A percentile compares a stretch with the other conserved stretches of the same genome.
phyloP scores from a whole-genome alignment of 2,113 vertebrate genomes.

The Vulpes lagopus region DNA sequence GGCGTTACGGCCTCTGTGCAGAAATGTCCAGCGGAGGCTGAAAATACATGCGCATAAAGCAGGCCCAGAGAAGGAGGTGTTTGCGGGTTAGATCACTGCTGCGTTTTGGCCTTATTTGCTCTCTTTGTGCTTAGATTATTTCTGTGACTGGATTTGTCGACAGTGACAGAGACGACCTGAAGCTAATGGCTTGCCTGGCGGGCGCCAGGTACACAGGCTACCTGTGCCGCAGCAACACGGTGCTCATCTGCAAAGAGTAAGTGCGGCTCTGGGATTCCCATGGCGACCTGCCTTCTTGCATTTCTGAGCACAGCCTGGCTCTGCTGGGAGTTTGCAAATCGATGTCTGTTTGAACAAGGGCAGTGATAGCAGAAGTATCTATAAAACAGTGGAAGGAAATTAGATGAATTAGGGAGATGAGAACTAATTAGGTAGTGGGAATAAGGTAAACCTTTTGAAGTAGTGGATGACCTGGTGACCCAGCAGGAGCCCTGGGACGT shows the following conservation, averaged over 20 bases:
- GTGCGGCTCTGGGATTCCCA: slow-evolving; percentile 47
- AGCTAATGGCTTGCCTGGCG: slow-evolving; percentile 96
- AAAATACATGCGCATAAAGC: fast-evolving
- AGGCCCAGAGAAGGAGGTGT: too few relatives aligned
- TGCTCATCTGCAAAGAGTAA: slow-evolving; percentile 99
- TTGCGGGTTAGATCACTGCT: fast-evolving
- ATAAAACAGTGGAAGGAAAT: too few relatives aligned
- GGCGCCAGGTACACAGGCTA: slow-evolving; percentile 98
- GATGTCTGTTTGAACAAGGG: not conserved
- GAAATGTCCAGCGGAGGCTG: not conserved
- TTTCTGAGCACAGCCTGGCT: too few relatives aligned
- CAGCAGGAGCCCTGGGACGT: fast-evolving
- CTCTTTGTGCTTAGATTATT: slow-evolving; percentile 90
- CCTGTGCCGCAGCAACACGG: slow-evolving; percentile 96
- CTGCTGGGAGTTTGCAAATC: too few relatives aligned
- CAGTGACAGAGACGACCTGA: slow-evolving; percentile 96
- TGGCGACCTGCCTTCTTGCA: too few relatives aligned
- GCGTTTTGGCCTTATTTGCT: fast-evolving
- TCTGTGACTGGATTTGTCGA: slow-evolving; percentile 98
- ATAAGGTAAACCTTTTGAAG: not conserved
- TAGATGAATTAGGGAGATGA: fast-evolving
- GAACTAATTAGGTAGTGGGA: not conserved
- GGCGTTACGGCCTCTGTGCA: fast-evolving
- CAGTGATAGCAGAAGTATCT: not conserved
- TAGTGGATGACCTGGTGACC: fast-evolving